phyloP scores from a whole-genome alignment of 2,113 vertebrate genomes.

The Apteryx owenii region DNA sequence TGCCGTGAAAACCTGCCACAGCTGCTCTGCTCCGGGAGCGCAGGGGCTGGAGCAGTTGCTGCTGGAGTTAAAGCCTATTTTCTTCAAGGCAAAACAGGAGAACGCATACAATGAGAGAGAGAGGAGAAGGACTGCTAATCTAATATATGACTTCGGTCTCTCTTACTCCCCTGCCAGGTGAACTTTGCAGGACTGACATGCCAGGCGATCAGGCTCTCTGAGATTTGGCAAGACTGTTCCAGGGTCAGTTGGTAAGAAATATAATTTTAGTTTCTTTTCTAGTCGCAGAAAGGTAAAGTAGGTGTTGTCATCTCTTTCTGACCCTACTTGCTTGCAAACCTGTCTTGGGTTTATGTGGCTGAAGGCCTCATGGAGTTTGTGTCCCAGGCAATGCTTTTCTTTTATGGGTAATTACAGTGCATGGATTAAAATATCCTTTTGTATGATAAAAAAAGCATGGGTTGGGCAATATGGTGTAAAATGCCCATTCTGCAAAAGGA shows the following conservation, averaged over 20 bases:
- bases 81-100: neutral
- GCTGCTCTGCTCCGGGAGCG: neutral
- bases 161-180: neutral
- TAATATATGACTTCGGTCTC: neutral
- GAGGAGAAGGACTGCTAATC: neutral
- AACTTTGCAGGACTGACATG: accelerated
- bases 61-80: neutral
- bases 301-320: neutral
- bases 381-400: neutral
- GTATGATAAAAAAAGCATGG: neutral
- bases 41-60: neutral
- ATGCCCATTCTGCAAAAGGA: neutral
- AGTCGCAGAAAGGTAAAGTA: neutral
- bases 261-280: neutral
- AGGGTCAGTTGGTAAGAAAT: neutral
- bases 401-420: neutral
- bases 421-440: neutral
- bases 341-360: neutral
- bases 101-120: neutral
- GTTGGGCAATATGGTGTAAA: neutral
- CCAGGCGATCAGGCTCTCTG: accelerated
- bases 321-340: neutral
- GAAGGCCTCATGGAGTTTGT: neutral
- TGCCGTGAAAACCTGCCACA: neutral
- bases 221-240: neutral